These are phyloP conservation scores for Cataglyphis hispanica DNA, from an alignment of 1,140 invertebrate genomes.

Conservation along the genomic window DNA sequence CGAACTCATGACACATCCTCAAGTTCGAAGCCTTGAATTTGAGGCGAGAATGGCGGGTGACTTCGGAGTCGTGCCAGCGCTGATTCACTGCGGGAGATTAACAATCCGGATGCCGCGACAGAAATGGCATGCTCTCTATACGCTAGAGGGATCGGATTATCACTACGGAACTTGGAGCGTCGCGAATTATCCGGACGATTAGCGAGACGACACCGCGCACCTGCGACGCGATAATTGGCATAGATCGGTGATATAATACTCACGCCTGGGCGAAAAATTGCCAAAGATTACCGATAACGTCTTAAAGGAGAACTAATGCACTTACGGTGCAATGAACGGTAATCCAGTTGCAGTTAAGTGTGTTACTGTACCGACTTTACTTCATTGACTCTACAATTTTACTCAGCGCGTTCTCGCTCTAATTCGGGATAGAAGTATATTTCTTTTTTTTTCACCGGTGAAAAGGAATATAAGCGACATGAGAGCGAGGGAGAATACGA, in stretches of 20 bases:
- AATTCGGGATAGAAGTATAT: conserved; percentile 17
- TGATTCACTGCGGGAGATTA: conserved; percentile 67
- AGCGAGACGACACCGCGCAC: background rate
- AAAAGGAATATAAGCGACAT: background rate
- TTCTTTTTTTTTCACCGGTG: background rate
- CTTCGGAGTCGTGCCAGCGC: conserved; percentile 67
- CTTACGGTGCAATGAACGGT: conserved; percentile 43
- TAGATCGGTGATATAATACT: conserved; percentile 10
- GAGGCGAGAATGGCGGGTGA: conserved; percentile 42
- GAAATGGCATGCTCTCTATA: conserved; percentile 48
- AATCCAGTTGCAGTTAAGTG: conserved; percentile 53
- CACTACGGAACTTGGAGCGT: conserved; percentile 9
- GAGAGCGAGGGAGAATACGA: background rate
- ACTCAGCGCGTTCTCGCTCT: conserved; percentile 34
- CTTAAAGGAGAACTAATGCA: conserved; percentile 48
- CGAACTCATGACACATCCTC: conserved; percentile 27
- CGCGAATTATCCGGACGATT: conserved; percentile 24
- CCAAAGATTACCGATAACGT: conserved; percentile 37
- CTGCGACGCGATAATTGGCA: conserved; percentile 5
- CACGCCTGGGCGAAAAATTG: conserved; percentile 1
- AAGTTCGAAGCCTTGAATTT: conserved; percentile 72
- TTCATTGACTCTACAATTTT: conserved; percentile 28
- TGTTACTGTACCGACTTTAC: conserved; percentile 44
- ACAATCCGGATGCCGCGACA: conserved; percentile 57
- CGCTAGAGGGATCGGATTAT: conserved; percentile 39